Evolutionary conservation across 2,113 vertebrate species (phyloP), one percentile per base, ranked within the genome.

Genomic region (Panthera leo): DNA sequence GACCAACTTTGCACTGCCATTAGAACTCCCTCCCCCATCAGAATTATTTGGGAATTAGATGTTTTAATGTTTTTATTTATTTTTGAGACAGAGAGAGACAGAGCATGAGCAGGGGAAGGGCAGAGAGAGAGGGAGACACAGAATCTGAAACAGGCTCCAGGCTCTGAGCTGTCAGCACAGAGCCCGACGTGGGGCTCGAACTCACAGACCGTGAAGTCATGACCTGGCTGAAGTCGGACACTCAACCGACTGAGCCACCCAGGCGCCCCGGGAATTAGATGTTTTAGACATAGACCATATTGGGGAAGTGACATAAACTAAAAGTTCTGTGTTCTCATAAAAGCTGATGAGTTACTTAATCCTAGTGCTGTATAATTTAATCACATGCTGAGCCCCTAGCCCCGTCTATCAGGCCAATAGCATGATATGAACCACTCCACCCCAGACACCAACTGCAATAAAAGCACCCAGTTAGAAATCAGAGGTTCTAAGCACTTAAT

Each of bases 401-500:
- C 21, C 23, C 45, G 2, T 45, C 58, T 51, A 36, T 45, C 21
- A 61, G 23, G 13, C 65, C 18, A 34, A 6, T 19, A 88, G 7
- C 23, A 34, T 25, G 21, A 23, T 70, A n/a, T 1, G 39, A 94
- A 45, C 48, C 18, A 63, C 51, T 65, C 70, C 4, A 19, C 14
- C 16, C 58, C 88, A 89, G 34, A 18, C 16, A 11, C 42, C 4
- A 15, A 55, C 14, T 29, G 15, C 71, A 58, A 1, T 55, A 39
- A 82, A 89, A 89, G 53, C 45, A 53, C 19, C 79, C 83, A 36
- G 4, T 39, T 29, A 83, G 55, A 96, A 79, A 71, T 53, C 29
- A 83, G 84, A 85, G 18, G n/a, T 78, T 42, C 53, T 34, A 88
- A 65, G 51, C 11, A 31, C 58, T 36, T 48, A 21, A 10, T 71